phyloP scores from a whole-genome alignment of 2,113 vertebrate species.

The Xyliphius kryptos region DNA sequence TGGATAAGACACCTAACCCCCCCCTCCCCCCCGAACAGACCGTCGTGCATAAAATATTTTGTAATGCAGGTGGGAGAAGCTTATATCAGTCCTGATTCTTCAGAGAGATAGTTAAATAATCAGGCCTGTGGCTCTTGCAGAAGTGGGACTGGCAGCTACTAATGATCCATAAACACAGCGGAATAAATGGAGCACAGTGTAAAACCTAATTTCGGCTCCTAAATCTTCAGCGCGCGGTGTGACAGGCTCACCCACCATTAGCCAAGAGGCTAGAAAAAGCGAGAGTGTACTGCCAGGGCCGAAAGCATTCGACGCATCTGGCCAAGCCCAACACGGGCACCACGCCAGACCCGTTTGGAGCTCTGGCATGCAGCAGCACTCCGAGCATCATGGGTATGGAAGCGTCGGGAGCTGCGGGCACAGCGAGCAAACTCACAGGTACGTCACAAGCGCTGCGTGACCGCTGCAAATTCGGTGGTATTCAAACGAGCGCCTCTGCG shows the following conservation, averaged over 20 bases:
- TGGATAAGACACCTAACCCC: too few relatives aligned
- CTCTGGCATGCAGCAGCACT: constrained; percentile 59
- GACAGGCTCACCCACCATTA: constrained; percentile 57
- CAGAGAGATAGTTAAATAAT: constrained; percentile 15
- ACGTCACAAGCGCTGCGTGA: constrained; percentile 49
- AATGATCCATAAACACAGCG: constrained; percentile 57
- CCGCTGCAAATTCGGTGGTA: neutral
- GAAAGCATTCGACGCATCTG: constrained; percentile 63
- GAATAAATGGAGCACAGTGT: constrained; percentile 65
- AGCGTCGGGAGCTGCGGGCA: constrained; percentile 55
- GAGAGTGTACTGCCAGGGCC: constrained; percentile 65
- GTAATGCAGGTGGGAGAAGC: constrained; percentile 18
- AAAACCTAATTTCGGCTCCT: constrained; percentile 67
- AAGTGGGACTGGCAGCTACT: constrained; percentile 48
- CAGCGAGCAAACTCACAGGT: constrained; percentile 58
- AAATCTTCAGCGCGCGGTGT: constrained; percentile 71
- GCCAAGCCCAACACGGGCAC: constrained; percentile 79
- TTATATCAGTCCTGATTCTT: constrained; percentile 30
- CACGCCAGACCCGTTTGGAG: constrained; percentile 62
- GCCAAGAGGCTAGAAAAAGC: constrained; percentile 67
- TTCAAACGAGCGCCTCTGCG: neutral
- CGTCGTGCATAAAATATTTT: neutral
- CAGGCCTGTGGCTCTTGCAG: constrained; percentile 21
- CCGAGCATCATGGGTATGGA: constrained; percentile 51
- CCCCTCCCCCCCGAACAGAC: too few relatives aligned